Evolutionary conservation across 2,888 invertebrate genomes (phyloP).

Genomic region (Drosophila bunnanda): DNA sequence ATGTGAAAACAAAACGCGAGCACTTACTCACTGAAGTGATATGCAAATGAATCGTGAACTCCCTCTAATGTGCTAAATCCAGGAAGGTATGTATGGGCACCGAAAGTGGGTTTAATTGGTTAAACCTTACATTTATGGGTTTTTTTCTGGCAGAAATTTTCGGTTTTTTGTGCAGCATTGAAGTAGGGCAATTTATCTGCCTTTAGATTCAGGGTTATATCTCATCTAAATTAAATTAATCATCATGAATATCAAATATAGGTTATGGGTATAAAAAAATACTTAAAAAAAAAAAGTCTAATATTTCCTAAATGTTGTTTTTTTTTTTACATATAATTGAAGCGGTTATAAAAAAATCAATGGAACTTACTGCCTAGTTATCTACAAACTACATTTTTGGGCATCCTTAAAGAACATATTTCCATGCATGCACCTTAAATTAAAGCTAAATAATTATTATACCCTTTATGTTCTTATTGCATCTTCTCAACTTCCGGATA

Average conservation of each 20-base stretch:
- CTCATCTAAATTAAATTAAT: too few relatives aligned
- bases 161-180: background rate
- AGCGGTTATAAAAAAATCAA: too few relatives aligned
- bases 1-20: slow-evolving; percentile 44
- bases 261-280: too few relatives aligned
- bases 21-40: slow-evolving; percentile 51
- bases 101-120: background rate
- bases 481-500: background rate
- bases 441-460: background rate
- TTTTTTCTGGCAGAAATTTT: background rate
- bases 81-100: slow-evolving; percentile 5
- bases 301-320: too few relatives aligned
- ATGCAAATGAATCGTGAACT: slow-evolving; percentile 38
- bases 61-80: slow-evolving; percentile 18
- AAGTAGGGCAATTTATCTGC: background rate
- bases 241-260: too few relatives aligned
- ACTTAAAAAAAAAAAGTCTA: too few relatives aligned
- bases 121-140: slow-evolving; percentile 2
- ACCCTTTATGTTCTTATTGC: background rate
- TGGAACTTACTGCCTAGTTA: background rate
- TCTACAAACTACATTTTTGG: background rate
- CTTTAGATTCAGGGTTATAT: too few relatives aligned
- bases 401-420: background rate
- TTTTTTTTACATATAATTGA: too few relatives aligned
- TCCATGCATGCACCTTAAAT: background rate